These are phyloP conservation scores for Serinus canaria DNA, from an alignment of 2,113 vertebrate genomes.

Conservation along the genomic window DNA sequence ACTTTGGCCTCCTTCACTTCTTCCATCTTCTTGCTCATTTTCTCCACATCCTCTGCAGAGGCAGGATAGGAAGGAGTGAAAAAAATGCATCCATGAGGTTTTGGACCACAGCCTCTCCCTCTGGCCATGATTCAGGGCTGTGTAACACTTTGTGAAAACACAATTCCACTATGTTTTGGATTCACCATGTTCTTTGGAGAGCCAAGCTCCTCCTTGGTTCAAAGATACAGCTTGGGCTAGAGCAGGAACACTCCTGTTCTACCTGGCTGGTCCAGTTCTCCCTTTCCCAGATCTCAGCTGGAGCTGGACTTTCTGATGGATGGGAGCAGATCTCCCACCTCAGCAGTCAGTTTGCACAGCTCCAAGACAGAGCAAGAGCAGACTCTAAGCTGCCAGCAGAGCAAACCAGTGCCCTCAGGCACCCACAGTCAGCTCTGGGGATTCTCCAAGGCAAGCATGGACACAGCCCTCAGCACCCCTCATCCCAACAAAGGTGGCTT, in stretches of 20 bases:
- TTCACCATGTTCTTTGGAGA: not conserved
- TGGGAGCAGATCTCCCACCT: not conserved
- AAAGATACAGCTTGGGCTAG: not conserved
- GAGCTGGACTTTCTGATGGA: not conserved
- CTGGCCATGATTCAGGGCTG: not conserved
- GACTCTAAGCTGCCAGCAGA: not conserved
- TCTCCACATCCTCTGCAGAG: conserved; percentile 91
- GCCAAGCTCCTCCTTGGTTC: not conserved
- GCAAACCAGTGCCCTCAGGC: not conserved
- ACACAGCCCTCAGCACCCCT: not conserved
- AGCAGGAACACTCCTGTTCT: not conserved
- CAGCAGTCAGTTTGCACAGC: not conserved
- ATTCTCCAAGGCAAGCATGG: not conserved
- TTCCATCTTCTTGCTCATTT: conserved; percentile 97
- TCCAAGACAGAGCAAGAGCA: not conserved
- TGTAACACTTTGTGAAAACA: not conserved
- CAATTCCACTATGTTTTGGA: not conserved
- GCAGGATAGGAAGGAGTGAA: not conserved
- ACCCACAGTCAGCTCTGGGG: not conserved
- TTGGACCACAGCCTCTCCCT: not conserved
- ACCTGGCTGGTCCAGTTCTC: not conserved
- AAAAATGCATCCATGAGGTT: not conserved
- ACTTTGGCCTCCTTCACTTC: conserved; percentile 87
- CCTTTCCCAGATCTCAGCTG: not conserved
- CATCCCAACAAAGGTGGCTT: not conserved